Percentiles rank a stretch among this genome's conserved stretches.
Evolutionary conservation across 2,797 vertebrate species (phyloP).

Genomic region (Steatocranus sp.): DNA sequence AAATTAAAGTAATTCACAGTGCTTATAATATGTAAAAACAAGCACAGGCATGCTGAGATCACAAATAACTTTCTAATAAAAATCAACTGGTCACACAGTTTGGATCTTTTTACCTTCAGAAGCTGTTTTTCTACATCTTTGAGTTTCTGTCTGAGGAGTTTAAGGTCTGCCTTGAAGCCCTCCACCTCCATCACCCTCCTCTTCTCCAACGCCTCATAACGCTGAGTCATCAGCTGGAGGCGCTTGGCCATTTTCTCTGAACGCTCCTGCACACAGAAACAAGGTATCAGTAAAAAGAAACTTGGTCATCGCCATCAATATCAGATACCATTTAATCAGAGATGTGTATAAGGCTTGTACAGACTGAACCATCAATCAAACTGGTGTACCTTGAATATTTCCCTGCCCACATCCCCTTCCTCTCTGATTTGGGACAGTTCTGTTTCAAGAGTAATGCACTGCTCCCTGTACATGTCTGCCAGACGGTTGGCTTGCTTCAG

Average conservation of each 20-base stretch:
- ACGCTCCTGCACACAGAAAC: conserved; percentile 76
- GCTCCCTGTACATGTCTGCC: conserved; percentile 91
- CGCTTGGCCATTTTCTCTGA: conserved; percentile 89
- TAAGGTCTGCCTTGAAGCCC: conserved; percentile 92
- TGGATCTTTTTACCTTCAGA: conserved; percentile 78
- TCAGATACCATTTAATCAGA: not conserved
- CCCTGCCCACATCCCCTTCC: conserved; percentile 82
- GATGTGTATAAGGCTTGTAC: not conserved
- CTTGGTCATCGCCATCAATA: not conserved
- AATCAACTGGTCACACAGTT: not conserved
- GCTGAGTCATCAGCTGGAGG: conserved; percentile 88
- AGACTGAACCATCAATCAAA: not conserved
- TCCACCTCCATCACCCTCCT: conserved; percentile 89
- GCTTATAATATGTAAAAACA: not conserved
- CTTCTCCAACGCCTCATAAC: conserved; percentile 90
- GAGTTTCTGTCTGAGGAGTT: conserved; percentile 85
- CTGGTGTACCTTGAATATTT: conserved; percentile 86
- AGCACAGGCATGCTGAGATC: not conserved
- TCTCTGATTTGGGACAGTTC: conserved; percentile 87
- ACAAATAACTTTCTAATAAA: not conserved
- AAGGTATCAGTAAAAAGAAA: not conserved
- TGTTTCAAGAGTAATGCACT: conserved; percentile 88
- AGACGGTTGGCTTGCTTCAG: conserved; percentile 84
- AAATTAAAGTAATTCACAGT: not conserved
- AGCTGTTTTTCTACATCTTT: conserved; percentile 91